A percentile compares a stretch with the other conserved stretches of the same genome.
Evolutionary conservation across 2,113 vertebrate species (phyloP).

Genomic region (Nycticryphes semicollaris): DNA sequence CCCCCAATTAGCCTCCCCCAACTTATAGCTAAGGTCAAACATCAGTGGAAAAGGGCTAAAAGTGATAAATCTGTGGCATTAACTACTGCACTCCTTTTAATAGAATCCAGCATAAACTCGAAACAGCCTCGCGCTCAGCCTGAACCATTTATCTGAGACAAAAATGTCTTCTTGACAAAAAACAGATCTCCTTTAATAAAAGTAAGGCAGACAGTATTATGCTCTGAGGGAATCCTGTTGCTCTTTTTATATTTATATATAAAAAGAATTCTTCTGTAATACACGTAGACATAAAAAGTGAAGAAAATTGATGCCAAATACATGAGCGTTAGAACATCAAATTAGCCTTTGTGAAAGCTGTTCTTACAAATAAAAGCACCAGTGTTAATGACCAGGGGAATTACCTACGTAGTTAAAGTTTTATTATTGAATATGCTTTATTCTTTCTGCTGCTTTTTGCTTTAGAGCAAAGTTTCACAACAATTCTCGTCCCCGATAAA

Average conservation of each 20-base stretch:
- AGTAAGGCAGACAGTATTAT: conserved; percentile 78
- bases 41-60: conserved; percentile 70
- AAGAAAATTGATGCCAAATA: not conserved
- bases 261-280: conserved; percentile 67
- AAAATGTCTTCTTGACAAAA: conserved; percentile 85
- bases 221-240: conserved; percentile 80
- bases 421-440: not conserved
- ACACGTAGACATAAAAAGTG: conserved; percentile 26
- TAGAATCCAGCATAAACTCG: conserved; percentile 79
- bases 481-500: conserved; percentile 6
- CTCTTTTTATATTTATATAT: conserved; percentile 71
- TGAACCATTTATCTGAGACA: conserved; percentile 79
- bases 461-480: conserved; percentile 8
- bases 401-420: not conserved
- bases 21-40: conserved; percentile 77
- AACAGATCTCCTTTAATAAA: conserved; percentile 85
- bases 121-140: conserved; percentile 75
- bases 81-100: conserved; percentile 79
- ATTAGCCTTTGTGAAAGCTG: not conserved
- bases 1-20: conserved; percentile 31
- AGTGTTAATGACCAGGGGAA: conserved; percentile 40
- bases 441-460: conserved; percentile 5
- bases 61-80: conserved; percentile 81
- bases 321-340: not conserved
- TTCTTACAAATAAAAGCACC: conserved; percentile 1